phyloP scores from a whole-genome alignment of 2,797 vertebrate species.

The Peromyscus eremicus region DNA sequence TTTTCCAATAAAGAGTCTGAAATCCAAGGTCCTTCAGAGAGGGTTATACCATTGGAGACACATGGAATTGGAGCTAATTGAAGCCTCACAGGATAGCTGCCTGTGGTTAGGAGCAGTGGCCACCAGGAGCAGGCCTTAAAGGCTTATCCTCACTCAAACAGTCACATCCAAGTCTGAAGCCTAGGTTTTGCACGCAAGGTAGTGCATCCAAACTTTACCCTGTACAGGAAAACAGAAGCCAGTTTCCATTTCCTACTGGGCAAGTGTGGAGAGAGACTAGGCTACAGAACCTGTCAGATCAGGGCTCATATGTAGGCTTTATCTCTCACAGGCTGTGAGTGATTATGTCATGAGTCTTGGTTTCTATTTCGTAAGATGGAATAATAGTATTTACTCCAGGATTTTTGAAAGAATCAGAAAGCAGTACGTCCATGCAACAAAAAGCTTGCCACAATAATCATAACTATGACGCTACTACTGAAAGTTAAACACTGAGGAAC shows the following conservation, averaged over 20 bases:
- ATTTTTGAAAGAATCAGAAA: constrained; percentile 55
- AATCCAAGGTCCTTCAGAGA: background rate
- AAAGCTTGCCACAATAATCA: background rate
- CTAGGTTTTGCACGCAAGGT: background rate
- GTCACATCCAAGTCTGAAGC: background rate
- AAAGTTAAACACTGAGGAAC: background rate
- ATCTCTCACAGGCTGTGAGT: background rate
- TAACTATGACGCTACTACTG: too few relatives aligned
- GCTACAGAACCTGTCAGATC: background rate
- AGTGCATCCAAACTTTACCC: background rate
- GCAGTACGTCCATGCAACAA: background rate
- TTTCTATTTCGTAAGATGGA: constrained; percentile 23
- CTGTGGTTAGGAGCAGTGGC: background rate
- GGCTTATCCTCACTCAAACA: background rate
- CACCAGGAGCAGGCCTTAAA: background rate
- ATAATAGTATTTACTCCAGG: background rate
- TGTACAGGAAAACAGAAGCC: background rate
- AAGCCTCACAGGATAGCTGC: background rate
- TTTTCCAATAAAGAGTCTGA: background rate
- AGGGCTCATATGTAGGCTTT: background rate
- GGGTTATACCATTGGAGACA: background rate
- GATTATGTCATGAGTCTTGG: background rate
- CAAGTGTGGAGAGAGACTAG: background rate
- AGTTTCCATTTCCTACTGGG: background rate
- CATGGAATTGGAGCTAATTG: background rate